Percentiles rank a stretch among this genome's conserved stretches.
Conservation (phyloP, 2,888 invertebrate genomes). For the Lottia gigantea region DNA sequence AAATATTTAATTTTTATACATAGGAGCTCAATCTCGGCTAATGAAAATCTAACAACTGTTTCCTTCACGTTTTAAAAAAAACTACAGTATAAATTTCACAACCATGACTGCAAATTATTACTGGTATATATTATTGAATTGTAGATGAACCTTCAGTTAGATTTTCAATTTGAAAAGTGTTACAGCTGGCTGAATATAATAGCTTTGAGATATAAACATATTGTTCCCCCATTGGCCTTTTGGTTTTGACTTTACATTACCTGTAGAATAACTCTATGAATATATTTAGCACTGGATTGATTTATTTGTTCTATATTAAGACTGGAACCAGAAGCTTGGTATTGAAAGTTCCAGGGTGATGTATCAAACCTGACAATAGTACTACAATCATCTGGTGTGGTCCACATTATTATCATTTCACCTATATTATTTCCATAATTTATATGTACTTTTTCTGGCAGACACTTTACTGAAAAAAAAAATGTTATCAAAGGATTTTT, state of each 20-base stretch:
- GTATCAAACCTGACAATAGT: background rate
- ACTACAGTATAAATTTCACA: no score
- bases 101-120: no score
- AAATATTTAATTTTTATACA: no score
- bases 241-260: constrained; percentile 10
- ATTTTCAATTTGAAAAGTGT: no score
- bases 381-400: constrained; percentile 32
- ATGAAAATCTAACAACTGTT: no score
- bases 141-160: no score
- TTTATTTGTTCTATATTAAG: constrained; percentile 19
- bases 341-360: constrained; percentile 21
- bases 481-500: background rate
- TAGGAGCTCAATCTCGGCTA: no score
- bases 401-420: constrained; percentile 54
- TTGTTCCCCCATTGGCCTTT: no score
- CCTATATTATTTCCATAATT: constrained; percentile 38
- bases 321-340: constrained; percentile 8
- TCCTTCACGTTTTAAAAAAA: no score
- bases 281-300: background rate
- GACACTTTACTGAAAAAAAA: constrained; percentile 27
- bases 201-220: no score
- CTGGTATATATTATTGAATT: no score
- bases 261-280: constrained; percentile 7
- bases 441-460: constrained; percentile 49
- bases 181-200: no score